These are phyloP conservation scores for Geothlypis trichas DNA, from an alignment of 2,113 vertebrate genomes.

Conservation along the genomic window DNA sequence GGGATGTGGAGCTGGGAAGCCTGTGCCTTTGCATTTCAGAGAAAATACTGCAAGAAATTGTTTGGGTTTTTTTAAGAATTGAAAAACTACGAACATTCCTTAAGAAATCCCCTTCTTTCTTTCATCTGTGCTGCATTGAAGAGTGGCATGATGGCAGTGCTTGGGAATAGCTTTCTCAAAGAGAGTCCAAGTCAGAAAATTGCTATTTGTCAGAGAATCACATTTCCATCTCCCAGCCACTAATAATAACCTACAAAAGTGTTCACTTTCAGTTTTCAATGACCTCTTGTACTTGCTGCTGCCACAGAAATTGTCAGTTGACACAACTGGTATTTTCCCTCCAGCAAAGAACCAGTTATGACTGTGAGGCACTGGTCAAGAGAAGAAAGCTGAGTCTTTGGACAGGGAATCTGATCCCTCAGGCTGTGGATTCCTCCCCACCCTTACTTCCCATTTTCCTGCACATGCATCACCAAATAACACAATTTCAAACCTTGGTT, in stretches of 20 bases:
- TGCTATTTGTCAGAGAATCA: not conserved
- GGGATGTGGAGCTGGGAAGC: not conserved
- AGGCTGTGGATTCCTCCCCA: not conserved
- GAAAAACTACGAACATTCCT: not conserved
- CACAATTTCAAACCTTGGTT: not conserved
- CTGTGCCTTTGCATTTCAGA: not conserved
- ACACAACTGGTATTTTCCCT: constrained; percentile 25
- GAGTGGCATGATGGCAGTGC: not conserved
- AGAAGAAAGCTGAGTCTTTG: not conserved
- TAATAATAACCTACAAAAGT: constrained; percentile 41
- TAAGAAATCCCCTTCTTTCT: constrained; percentile 17
- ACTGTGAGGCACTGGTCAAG: not conserved
- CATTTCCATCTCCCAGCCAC: constrained; percentile 38
- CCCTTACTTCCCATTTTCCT: not conserved
- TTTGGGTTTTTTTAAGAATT: not conserved
- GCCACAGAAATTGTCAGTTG: not conserved
- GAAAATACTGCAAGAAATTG: not conserved
- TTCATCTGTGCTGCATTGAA: not conserved
- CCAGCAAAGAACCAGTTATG: not conserved
- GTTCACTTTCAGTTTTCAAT: constrained; percentile 33
- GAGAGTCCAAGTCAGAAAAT: constrained; percentile 29
- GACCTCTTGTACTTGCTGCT: constrained; percentile 5
- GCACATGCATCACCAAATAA: not conserved
- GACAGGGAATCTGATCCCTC: not conserved
- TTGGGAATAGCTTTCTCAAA: not conserved